phyloP scores from a whole-genome alignment of 2,113 vertebrate species.

The Lophius piscatorius region DNA sequence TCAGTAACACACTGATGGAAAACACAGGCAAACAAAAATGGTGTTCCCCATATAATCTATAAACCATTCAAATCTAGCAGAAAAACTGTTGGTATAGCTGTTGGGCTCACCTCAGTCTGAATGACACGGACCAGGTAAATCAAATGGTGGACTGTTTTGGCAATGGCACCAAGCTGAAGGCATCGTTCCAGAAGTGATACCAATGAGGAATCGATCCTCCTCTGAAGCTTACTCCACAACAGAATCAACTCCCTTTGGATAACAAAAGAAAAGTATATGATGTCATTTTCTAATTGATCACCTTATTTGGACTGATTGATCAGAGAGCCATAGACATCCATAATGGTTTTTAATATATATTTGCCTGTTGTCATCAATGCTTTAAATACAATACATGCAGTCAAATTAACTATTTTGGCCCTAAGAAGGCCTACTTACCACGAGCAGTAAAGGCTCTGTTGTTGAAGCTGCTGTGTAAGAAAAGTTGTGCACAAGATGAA shows the following conservation, averaged over 20 bases:
- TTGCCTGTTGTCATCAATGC: background rate
- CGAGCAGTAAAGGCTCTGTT: slow-evolving; percentile 90
- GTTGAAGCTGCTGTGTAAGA: slow-evolving; percentile 96
- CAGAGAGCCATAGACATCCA: background rate
- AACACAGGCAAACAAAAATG: no score
- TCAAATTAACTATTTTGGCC: background rate
- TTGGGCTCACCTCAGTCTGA: slow-evolving; percentile 87
- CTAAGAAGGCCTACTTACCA: slow-evolving; percentile 82
- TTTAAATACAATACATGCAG: background rate
- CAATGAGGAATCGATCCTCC: slow-evolving; percentile 90
- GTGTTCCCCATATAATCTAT: no score
- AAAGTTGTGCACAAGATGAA: slow-evolving; percentile 97
- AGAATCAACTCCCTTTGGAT: slow-evolving; percentile 90
- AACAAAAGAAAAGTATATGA: background rate
- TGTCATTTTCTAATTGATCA: background rate
- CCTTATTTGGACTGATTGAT: background rate
- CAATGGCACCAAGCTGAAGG: slow-evolving; percentile 96
- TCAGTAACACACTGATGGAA: no score
- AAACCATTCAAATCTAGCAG: background rate
- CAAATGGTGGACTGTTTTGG: slow-evolving; percentile 93
- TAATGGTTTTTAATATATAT: background rate
- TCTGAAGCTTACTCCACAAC: slow-evolving; percentile 97
- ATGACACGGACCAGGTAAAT: slow-evolving; percentile 96
- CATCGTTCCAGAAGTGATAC: slow-evolving; percentile 93
- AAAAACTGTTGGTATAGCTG: background rate